A percentile compares a stretch with the other conserved stretches of the same genome.
phyloP scores from a whole-genome alignment of 2,888 invertebrate species.

The Ryuthela nishihirai region DNA sequence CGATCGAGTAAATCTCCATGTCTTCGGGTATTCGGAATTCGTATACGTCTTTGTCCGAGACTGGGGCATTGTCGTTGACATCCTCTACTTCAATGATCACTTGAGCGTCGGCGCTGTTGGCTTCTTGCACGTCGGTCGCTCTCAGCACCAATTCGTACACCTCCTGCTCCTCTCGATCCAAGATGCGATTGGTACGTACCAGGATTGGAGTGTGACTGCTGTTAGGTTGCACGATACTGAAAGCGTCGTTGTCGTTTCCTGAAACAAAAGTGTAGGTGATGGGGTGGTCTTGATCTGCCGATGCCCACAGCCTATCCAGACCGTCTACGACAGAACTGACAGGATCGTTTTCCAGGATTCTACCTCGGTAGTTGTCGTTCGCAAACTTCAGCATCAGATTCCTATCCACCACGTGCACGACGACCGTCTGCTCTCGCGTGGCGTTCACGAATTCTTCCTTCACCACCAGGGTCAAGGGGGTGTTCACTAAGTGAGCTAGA shows the following conservation, averaged over 20 bases:
- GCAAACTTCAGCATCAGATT: slow-evolving; percentile 76
- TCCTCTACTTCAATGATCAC: slow-evolving; percentile 72
- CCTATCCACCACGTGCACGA: slow-evolving; percentile 77
- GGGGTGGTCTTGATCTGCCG: slow-evolving; percentile 47
- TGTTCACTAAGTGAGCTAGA: slow-evolving; percentile 72
- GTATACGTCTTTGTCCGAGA: slow-evolving; percentile 73
- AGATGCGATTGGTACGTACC: slow-evolving; percentile 54
- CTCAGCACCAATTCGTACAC: slow-evolving; percentile 71
- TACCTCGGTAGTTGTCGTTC: slow-evolving; percentile 59
- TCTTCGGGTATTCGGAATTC: slow-evolving; percentile 62
- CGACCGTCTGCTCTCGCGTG: slow-evolving; percentile 73
- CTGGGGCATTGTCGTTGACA: slow-evolving; percentile 87
- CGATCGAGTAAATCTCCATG: slow-evolving; percentile 69
- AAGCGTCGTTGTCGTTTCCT: slow-evolving; percentile 69
- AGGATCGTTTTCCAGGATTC: slow-evolving; percentile 70
- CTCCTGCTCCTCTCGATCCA: slow-evolving; percentile 73
- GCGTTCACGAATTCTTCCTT: slow-evolving; percentile 64
- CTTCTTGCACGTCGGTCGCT: slow-evolving; percentile 72
- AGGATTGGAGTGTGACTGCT: slow-evolving; percentile 8
- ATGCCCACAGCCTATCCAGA: slow-evolving; percentile 67
- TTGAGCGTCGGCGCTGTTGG: slow-evolving; percentile 75
- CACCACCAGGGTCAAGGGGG: slow-evolving; percentile 72
- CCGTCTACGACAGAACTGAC: slow-evolving; percentile 67
- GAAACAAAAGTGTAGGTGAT: slow-evolving; percentile 75
- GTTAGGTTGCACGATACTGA: slow-evolving; percentile 54